Evolutionary conservation across 2,113 vertebrate genomes (phyloP).

Genomic region (Columbina picui): DNA sequence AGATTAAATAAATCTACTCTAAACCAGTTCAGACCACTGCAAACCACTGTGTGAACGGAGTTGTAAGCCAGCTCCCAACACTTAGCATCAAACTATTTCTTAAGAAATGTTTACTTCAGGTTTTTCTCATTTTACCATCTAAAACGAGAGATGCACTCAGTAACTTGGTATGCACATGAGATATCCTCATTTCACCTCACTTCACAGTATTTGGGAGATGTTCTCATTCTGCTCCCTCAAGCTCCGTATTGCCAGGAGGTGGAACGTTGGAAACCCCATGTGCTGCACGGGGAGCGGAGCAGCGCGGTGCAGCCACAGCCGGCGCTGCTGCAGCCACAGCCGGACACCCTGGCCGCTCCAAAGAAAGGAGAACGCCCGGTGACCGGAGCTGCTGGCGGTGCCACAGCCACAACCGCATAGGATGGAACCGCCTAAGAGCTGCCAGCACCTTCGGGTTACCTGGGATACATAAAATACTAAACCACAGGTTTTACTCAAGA

Average conservation of each 20-base stretch:
- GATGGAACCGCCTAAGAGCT: background rate
- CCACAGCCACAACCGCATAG: accelerated
- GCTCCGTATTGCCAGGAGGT: background rate
- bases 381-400: background rate
- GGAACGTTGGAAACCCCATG: too few species aligned
- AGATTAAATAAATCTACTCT: background rate
- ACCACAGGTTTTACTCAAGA: background rate
- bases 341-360: background rate
- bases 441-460: background rate
- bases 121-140: background rate
- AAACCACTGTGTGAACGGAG: background rate
- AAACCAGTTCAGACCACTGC: background rate
- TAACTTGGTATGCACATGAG: background rate
- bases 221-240: background rate
- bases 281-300: too few species aligned
- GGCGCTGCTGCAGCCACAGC: background rate
- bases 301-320: background rate
- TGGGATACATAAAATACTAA: background rate
- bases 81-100: background rate
- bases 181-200: background rate
- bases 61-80: background rate
- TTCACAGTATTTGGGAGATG: background rate
- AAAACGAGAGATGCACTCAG: background rate
- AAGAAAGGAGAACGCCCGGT: background rate
- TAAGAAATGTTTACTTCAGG: background rate